These are phyloP conservation scores for Eurois occulta DNA, from an alignment of 2,888 invertebrate species.

Conservation along the genomic window DNA sequence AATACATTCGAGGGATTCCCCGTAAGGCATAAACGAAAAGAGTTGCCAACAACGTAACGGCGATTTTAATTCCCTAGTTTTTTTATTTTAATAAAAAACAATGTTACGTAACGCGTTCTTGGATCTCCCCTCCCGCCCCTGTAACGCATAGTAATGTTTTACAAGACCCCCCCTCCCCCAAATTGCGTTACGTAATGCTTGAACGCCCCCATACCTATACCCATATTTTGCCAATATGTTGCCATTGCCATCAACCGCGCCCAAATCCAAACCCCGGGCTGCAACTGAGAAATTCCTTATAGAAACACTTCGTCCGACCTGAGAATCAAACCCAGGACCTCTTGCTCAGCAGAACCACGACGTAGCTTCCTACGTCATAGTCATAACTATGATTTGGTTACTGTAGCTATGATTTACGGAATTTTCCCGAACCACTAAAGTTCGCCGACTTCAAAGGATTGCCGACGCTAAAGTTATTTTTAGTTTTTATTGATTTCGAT, in stretches of 20 bases:
- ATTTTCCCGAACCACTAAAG: not conserved
- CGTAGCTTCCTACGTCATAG: not conserved
- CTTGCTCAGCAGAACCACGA: not conserved
- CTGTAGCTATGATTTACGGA: not conserved
- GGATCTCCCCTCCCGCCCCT: too few species aligned
- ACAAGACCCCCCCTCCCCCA: too few species aligned
- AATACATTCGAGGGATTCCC: too few species aligned
- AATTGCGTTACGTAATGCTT: too few species aligned
- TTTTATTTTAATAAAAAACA: too few species aligned
- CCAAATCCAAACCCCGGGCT: not conserved
- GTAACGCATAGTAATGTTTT: too few species aligned
- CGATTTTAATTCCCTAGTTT: too few species aligned
- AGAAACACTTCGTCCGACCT: not conserved
- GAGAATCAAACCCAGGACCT: not conserved
- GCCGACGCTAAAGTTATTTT: constrained; percentile 9
- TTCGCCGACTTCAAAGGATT: not conserved
- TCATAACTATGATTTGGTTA: not conserved
- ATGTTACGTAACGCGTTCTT: too few species aligned
- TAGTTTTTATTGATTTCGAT: constrained; percentile 15
- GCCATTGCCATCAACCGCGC: not conserved
- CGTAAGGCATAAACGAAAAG: too few species aligned
- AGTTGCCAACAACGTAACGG: too few species aligned
- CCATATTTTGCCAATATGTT: not conserved
- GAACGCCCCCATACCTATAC: too few species aligned
- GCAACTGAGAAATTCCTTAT: not conserved